A percentile compares a stretch with the other conserved stretches of the same genome.
These are phyloP conservation scores for Psittacara wagleri DNA, from an alignment of 2,113 vertebrate genomes.

Conservation along the genomic window DNA sequence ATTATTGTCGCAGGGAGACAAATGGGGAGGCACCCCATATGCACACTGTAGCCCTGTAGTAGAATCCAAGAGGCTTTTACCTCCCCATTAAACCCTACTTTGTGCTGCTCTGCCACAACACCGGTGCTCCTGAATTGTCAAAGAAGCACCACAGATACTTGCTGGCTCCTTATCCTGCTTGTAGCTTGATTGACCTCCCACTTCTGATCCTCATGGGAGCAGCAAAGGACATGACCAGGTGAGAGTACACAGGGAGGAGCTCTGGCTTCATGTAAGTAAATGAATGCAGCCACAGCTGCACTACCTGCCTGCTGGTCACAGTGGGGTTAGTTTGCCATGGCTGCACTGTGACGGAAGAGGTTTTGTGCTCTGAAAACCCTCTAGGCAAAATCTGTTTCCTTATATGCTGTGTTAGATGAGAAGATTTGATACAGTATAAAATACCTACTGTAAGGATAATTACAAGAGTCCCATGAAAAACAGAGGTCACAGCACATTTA, in stretches of 20 bases:
- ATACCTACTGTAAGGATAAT: background rate
- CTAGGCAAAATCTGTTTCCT: background rate
- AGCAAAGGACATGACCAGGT: background rate
- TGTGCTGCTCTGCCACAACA: background rate
- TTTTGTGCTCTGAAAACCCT: background rate
- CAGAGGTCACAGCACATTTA: background rate
- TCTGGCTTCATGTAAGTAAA: background rate
- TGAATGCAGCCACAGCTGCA: background rate
- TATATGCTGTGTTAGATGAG: background rate
- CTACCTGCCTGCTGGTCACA: background rate
- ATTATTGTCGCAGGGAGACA: background rate
- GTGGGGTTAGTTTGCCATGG: background rate
- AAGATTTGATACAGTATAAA: background rate
- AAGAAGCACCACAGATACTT: background rate
- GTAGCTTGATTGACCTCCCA: background rate
- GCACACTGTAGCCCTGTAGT: rapidly evolving
- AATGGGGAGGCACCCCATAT: rapidly evolving
- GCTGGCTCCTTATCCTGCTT: background rate
- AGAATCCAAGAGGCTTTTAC: background rate
- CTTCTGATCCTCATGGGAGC: background rate
- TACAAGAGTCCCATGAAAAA: background rate
- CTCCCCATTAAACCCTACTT: background rate
- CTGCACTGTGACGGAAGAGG: background rate
- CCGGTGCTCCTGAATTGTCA: background rate
- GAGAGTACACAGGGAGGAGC: background rate